A percentile compares a stretch with the other conserved stretches of the same genome.
These are phyloP conservation scores for Zele albiditarsus DNA, from an alignment of 2,888 invertebrate species.

Conservation along the genomic window DNA sequence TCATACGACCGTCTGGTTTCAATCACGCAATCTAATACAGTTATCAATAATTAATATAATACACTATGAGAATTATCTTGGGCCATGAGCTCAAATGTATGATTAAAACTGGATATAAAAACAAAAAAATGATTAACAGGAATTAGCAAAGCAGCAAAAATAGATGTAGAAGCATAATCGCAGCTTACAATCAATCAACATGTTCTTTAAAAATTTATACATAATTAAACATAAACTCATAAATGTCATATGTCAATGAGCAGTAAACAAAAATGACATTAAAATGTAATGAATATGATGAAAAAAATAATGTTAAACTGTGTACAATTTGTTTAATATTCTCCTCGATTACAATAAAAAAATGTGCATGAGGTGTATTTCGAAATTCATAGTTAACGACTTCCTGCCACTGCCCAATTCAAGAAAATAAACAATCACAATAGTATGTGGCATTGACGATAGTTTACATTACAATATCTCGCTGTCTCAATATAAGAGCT, in stretches of 20 bases:
- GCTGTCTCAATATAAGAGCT: slow-evolving; percentile 21
- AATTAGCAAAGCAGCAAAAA: not conserved
- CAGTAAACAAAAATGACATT: not conserved
- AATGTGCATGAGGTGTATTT: slow-evolving; percentile 32
- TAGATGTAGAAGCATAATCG: not conserved
- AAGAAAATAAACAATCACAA: slow-evolving; percentile 34
- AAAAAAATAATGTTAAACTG: not conserved
- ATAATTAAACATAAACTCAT: not conserved
- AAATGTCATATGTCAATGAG: not conserved
- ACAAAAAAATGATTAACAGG: not conserved
- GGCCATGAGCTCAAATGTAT: too few relatives aligned
- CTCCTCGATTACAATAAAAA: slow-evolving; percentile 30
- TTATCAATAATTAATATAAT: too few relatives aligned
- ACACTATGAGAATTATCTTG: too few relatives aligned
- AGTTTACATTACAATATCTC: slow-evolving; percentile 11
- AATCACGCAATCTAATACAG: too few relatives aligned
- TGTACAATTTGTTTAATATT: slow-evolving; percentile 15
- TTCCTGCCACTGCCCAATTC: slow-evolving; percentile 40
- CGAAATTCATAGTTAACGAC: slow-evolving; percentile 44
- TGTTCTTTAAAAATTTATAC: not conserved
- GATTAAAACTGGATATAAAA: not conserved
- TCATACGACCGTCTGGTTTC: too few relatives aligned
- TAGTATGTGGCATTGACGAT: slow-evolving; percentile 8
- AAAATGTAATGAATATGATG: not conserved
- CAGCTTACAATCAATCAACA: not conserved